Base-by-base conservation (phyloP, 92 coral and sea anemone genomes). In the Desmophyllum pertusum region DNA sequence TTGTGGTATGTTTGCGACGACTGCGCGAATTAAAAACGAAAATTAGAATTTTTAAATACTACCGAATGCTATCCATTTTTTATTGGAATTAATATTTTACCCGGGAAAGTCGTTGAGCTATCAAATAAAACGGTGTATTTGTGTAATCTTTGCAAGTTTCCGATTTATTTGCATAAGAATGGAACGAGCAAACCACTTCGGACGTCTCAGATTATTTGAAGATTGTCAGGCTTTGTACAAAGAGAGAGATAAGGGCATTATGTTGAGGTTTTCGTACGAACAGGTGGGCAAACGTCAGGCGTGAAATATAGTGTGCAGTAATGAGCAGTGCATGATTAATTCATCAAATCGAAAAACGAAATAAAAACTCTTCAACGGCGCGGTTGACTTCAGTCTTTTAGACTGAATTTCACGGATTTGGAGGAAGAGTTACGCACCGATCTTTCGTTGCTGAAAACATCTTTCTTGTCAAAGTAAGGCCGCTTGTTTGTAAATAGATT, bases 131-230 rank as follows among this genome's bases (percentile, higher is more conserved):
- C 75, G 75, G 73, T 37, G 48, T 50, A 35, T 68, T 80, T 50
- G 43, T 80, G 70, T 50, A 33, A 69, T 81, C 69, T 41, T 33
- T 18, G 57, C 67, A 31, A 57, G 76, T 70, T 81, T 37, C 71
- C 85, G 78, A 53, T 81, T 40, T 53, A 81, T 81, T 81, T 81
- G 78, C 85, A 81, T 81, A 70, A 70, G 68, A 70, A 81, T 48
- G 53, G 85, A 17, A 81, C 31, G 53, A 57, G 30, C 27, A 21
- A 70, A 57, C n/a, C 27, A 62, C 50, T 51, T 45, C 8, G 9
- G 84, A 81, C 78, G 40, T 71, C 59, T 81, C 29, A 38, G 69
- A 70, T 81, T 78, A 35, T 53, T 70, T 41, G 59, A 25, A 53
- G 68, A 57, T 72, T 81, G 85, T 53, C 85, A 81, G 38, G 78